Percentiles rank a stretch among this genome's conserved stretches.
Evolutionary conservation across 2,888 invertebrate species (phyloP).

Genomic region (Limnephilus lunatus): DNA sequence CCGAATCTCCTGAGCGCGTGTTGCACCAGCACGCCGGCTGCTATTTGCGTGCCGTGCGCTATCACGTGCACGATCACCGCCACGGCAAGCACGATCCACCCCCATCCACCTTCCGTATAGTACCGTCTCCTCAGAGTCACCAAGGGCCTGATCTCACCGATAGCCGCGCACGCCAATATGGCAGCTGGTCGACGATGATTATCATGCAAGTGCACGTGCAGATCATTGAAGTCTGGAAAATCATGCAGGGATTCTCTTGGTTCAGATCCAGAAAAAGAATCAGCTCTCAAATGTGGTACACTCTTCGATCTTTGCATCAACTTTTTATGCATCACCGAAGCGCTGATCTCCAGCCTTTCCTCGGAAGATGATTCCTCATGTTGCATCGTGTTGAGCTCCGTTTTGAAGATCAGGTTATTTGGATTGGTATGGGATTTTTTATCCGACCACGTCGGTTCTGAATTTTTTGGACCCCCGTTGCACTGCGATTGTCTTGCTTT

Average conservation of each 20-base stretch:
- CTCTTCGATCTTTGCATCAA: slow-evolving; percentile 56
- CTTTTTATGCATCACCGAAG: slow-evolving; percentile 44
- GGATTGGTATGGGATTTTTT: slow-evolving; percentile 4
- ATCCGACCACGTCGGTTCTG: neutral
- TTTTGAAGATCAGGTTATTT: neutral
- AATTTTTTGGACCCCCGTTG: neutral
- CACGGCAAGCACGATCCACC: slow-evolving; percentile 87
- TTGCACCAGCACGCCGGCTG: slow-evolving; percentile 79
- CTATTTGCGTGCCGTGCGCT: slow-evolving; percentile 85
- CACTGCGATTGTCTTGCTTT: neutral
- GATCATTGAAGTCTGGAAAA: slow-evolving; percentile 55
- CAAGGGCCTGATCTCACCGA: slow-evolving; percentile 76
- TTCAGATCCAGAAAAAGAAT: slow-evolving; percentile 61
- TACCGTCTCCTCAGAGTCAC: slow-evolving; percentile 87
- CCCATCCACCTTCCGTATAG: slow-evolving; percentile 93
- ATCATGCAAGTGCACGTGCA: slow-evolving; percentile 59
- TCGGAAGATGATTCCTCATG: slow-evolving; percentile 65
- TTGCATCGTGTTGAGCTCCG: slow-evolving; percentile 52
- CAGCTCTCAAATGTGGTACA: slow-evolving; percentile 62
- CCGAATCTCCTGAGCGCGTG: slow-evolving; percentile 80
- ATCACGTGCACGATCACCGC: slow-evolving; percentile 86
- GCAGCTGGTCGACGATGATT: slow-evolving; percentile 76
- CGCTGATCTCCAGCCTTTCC: slow-evolving; percentile 57
- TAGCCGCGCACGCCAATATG: slow-evolving; percentile 68
- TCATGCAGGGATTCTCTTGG: slow-evolving; percentile 53